Evolutionary conservation across 2,113 vertebrate species (phyloP).

Genomic region (Cettia cetti): DNA sequence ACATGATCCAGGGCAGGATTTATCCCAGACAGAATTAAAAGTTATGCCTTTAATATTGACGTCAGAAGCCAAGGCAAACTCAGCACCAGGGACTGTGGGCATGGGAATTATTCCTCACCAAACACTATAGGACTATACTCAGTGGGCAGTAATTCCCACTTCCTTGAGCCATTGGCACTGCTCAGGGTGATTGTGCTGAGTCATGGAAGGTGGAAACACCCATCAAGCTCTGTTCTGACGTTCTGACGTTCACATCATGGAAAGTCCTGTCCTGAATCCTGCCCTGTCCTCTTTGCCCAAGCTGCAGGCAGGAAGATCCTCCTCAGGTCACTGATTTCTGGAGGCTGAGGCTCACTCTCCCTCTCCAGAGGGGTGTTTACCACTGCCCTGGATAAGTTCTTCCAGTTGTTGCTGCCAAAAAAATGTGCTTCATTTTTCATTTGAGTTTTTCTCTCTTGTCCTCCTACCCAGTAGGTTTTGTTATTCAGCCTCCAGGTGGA

Average conservation of each 20-base stretch:
- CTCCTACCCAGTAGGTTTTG: neutral
- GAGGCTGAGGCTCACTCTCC: neutral
- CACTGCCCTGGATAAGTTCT: neutral
- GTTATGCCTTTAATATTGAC: neutral
- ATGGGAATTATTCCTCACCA: neutral
- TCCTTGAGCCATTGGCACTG: neutral
- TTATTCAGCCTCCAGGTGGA: neutral
- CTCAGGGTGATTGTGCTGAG: neutral
- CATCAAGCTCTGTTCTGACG: neutral
- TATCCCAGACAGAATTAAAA: neutral
- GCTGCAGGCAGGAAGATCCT: neutral
- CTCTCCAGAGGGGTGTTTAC: neutral
- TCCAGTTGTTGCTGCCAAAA: neutral
- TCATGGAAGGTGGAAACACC: neutral
- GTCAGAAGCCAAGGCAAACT: neutral
- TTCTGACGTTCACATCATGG: accelerated
- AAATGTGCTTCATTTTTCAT: neutral
- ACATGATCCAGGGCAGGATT: neutral
- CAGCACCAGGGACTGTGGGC: neutral
- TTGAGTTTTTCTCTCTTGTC: neutral
- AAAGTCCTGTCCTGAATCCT: neutral
- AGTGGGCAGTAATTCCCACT: neutral
- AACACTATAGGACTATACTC: neutral
- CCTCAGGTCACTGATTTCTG: neutral
- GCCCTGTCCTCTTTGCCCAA: neutral